Conservation (phyloP, 2,113 vertebrate genomes). For the Leucopsar rothschildi region DNA sequence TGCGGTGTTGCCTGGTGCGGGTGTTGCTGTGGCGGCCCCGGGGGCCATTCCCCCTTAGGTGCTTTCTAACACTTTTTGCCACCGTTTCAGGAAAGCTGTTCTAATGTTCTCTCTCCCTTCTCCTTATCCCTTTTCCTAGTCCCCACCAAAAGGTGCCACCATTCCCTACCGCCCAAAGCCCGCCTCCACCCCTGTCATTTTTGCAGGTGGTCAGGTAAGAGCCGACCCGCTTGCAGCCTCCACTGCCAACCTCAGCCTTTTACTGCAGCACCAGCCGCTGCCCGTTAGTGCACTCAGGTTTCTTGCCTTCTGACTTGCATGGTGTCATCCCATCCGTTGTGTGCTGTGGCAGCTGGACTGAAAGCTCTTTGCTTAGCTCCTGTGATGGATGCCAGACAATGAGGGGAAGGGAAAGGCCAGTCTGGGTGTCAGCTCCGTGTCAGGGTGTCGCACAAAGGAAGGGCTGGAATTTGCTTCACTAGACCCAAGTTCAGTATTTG, state of each 20-base stretch:
- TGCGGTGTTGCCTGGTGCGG: neutral
- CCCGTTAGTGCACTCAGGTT: constrained; percentile 99
- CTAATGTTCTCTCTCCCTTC: constrained; percentile 86
- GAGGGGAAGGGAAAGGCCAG: neutral
- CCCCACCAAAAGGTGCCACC: constrained; percentile 99
- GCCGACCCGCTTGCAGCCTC: constrained; percentile 90
- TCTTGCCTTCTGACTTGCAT: constrained; percentile 85
- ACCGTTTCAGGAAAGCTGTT: constrained; percentile 67
- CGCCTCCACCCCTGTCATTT: constrained; percentile 98
- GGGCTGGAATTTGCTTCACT: neutral
- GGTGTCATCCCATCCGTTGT: constrained; percentile 56
- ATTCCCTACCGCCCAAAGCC: constrained; percentile 99
- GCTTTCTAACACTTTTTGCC: constrained; percentile 59
- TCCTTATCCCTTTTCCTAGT: constrained; percentile 88
- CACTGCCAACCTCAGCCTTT: constrained; percentile 90
- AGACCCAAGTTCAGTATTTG: neutral
- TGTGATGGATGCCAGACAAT: neutral
- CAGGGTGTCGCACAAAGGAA: neutral
- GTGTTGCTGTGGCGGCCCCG: neutral
- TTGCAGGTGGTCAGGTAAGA: constrained; percentile 99
- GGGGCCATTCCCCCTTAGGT: constrained; percentile 24
- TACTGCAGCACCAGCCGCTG: constrained; percentile 98
- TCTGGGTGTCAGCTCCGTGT: neutral
- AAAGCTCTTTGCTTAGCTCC: constrained; percentile 54
- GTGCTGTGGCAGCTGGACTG: neutral